Conservation (phyloP, 2,888 invertebrate genomes). For the Eristalis pertinax region DNA sequence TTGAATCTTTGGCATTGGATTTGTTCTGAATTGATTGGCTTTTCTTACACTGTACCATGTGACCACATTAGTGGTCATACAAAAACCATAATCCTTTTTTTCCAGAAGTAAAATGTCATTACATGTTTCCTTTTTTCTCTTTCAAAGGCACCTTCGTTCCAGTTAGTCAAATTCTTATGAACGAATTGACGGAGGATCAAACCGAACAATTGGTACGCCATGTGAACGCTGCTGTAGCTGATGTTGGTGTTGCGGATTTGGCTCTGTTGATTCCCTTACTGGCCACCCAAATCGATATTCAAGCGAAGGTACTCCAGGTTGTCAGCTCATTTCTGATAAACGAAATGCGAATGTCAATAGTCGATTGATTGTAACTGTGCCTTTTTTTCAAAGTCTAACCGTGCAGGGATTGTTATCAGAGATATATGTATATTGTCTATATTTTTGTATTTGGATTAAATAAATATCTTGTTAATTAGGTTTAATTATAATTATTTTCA, state of each 20-base stretch:
- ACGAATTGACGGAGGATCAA: slow-evolving; percentile 78
- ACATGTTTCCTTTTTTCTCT: not conserved
- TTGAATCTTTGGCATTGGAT: too few species aligned
- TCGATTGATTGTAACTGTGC: slow-evolving; percentile 76
- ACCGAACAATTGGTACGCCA: slow-evolving; percentile 77
- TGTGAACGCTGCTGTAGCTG: slow-evolving; percentile 76
- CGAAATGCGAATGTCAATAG: slow-evolving; percentile 78
- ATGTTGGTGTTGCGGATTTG: slow-evolving; percentile 78
- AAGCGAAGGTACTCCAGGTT: slow-evolving; percentile 77
- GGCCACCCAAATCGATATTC: slow-evolving; percentile 74
- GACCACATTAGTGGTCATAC: too few species aligned
- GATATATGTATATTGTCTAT: slow-evolving; percentile 2
- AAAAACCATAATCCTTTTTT: too few species aligned
- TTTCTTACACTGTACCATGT: too few species aligned
- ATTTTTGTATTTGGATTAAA: slow-evolving; percentile 56
- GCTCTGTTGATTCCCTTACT: slow-evolving; percentile 78
- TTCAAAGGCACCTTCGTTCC: slow-evolving; percentile 78
- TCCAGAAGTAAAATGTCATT: not conserved
- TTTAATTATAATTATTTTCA: not conserved
- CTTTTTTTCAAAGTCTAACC: slow-evolving; percentile 72
- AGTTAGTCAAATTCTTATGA: slow-evolving; percentile 78
- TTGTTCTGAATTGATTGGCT: too few species aligned
- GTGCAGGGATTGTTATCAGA: not conserved
- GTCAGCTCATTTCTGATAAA: slow-evolving; percentile 78
- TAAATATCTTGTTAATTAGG: slow-evolving; percentile 52